Conservation (phyloP, 2,888 invertebrate species). For the Athrips mouffetella region DNA sequence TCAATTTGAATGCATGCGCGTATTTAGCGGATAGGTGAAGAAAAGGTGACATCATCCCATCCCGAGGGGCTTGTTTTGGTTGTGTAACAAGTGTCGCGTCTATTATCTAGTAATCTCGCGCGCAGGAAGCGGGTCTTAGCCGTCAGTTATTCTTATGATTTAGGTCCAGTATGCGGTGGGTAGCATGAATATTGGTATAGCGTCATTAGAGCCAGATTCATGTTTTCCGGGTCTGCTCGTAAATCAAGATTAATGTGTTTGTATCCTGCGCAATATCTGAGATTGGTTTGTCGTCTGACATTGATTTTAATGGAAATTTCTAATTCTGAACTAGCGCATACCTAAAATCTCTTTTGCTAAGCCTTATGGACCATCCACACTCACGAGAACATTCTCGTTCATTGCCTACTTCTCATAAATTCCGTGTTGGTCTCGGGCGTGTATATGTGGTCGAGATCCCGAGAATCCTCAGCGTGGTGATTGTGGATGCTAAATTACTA, state of each 20-base stretch:
- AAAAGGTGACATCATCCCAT: slow-evolving; percentile 3
- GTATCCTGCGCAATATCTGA: slow-evolving; percentile 2
- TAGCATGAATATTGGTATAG: slow-evolving; percentile 6
- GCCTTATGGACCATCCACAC: too few relatives aligned
- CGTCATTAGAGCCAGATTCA: slow-evolving; percentile 5
- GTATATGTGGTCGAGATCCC: too few relatives aligned
- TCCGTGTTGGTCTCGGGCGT: too few relatives aligned
- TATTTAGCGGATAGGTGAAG: slow-evolving; percentile 4
- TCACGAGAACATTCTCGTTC: too few relatives aligned
- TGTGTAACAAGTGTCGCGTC: slow-evolving; percentile 9
- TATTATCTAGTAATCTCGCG: slow-evolving; percentile 15
- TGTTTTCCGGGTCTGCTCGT: slow-evolving; percentile 9
- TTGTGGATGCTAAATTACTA: too few relatives aligned
- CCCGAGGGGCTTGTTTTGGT: not conserved
- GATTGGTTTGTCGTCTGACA: not conserved
- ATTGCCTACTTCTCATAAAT: too few relatives aligned
- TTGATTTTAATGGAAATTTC: not conserved
- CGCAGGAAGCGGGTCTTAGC: slow-evolving; percentile 13
- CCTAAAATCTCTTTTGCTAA: too few relatives aligned
- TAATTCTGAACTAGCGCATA: too few relatives aligned
- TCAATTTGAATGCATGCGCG: too few relatives aligned
- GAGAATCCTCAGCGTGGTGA: too few relatives aligned
- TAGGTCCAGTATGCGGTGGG: slow-evolving; percentile 4
- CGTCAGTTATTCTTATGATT: slow-evolving; percentile 16
- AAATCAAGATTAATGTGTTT: slow-evolving; percentile 9